Base-by-base conservation (phyloP, 2,888 invertebrate species). In the Sinentomon sp. region DNA sequence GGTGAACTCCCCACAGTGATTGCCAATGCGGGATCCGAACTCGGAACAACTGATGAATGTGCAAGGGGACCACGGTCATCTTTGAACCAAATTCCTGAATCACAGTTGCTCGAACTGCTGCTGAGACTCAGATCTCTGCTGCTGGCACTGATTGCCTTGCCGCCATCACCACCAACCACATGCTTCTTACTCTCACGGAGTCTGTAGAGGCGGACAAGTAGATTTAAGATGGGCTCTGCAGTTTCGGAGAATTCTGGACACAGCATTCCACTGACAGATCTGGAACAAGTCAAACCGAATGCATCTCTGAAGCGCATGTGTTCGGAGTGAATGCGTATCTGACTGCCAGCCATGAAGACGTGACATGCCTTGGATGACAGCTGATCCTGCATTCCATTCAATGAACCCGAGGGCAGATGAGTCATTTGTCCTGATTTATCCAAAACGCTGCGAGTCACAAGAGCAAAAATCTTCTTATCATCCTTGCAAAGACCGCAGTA, bases 31-130 rank as follows among this genome's bases (percentile, higher is more conserved):
- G n/a, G n/a, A n/a, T n/a, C n/a, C n/a, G n/a, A n/a, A n/a, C n/a
- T n/a, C n/a, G n/a, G n/a, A n/a, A n/a, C n/a, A n/a, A n/a, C n/a
- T n/a, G n/a, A n/a, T n/a, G n/a, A n/a, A n/a, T n/a, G n/a, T n/a
- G n/a, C n/a, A n/a, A n/a, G n/a, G n/a, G n/a, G 68, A 46, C 75
- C 75, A 7, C 73, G 67, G 45, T 85, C 82, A 45, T 83, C 83
- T 40, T 80, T 68, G 46, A 85, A 85, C 0, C 87, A 87, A 38
- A 89, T 83, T 0, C 89, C 87, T 2, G 85, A 87, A 51, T 89
- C 89, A 35, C 83, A 83, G 51, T 85, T 87, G 44, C 82, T 83
- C 0, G 82, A 83, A 14, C 50, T 51, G 43, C 73, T 75, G 46
- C 75, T 76, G 38, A 44, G 43, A 36, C 43, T 43, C 6, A 43